Evolutionary conservation across 2,113 vertebrate species (phyloP).

Genomic region (Ictidomys tridecemlineatus): DNA sequence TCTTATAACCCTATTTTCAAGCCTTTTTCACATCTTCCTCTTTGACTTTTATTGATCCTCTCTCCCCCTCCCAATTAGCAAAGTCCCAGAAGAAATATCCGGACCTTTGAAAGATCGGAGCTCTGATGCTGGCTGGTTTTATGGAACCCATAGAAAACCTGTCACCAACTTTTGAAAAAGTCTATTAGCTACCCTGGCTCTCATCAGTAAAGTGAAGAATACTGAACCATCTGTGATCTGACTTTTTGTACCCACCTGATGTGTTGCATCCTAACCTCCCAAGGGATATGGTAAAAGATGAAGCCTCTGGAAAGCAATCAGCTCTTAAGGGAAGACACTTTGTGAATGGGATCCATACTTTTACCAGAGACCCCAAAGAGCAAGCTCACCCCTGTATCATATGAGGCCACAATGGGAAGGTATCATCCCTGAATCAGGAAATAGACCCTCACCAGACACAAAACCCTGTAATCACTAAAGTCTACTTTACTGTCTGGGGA

Average conservation of each 20-base stretch:
- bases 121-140: background rate
- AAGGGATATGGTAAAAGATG: background rate
- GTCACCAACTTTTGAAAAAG: background rate
- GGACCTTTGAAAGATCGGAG: background rate
- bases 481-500: too few species aligned
- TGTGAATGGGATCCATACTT: background rate
- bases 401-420: background rate
- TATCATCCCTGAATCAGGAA: background rate
- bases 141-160: background rate
- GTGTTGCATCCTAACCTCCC: background rate
- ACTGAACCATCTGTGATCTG: background rate
- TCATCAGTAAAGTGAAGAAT: background rate
- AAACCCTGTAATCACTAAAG: too few species aligned
- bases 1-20: background rate
- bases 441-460: background rate
- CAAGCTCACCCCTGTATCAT: background rate
- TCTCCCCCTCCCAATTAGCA: background rate
- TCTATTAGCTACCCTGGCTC: background rate
- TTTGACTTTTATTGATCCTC: background rate
- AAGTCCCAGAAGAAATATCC: background rate
- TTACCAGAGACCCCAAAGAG: background rate
- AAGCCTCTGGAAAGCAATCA: background rate
- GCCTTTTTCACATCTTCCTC: background rate
- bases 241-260: background rate
- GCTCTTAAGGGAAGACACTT: background rate